Evolutionary conservation across 2,888 invertebrate species (phyloP).

Genomic region (Cybosia mesomella): DNA sequence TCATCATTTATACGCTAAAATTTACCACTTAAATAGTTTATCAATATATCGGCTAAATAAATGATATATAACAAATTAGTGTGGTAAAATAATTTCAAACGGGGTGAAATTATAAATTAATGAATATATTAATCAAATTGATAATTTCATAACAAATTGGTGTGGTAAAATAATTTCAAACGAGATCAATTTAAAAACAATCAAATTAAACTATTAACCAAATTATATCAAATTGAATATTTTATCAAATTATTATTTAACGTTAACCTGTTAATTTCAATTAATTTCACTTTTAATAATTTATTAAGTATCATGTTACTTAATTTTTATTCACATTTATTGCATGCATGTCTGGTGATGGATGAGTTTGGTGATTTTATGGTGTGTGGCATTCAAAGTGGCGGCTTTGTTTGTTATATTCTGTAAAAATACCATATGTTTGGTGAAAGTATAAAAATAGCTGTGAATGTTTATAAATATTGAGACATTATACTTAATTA

Average conservation of each 20-base stretch:
- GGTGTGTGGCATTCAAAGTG: constrained; percentile 70
- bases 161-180: neutral
- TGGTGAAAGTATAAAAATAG: constrained; percentile 38
- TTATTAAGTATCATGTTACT: constrained; percentile 21
- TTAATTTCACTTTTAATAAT: neutral
- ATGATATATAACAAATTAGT: neutral
- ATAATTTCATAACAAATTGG: neutral
- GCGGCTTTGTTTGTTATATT: constrained; percentile 74
- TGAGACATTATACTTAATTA: constrained; percentile 34
- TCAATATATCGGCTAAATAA: neutral
- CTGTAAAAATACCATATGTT: constrained; percentile 48
- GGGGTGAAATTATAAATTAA: too few species aligned
- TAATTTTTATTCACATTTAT: constrained; percentile 42
- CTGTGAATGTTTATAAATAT: constrained; percentile 45
- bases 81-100: neutral
- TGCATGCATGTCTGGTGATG: constrained; percentile 54
- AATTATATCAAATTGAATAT: neutral
- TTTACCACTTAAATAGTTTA: neutral
- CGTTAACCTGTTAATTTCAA: neutral
- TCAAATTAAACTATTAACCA: neutral
- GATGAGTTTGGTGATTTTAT: constrained; percentile 46
- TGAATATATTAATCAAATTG: neutral
- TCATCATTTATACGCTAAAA: neutral
- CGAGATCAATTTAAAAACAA: neutral
- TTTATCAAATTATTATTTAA: neutral